A percentile compares a stretch with the other conserved stretches of the same genome.
Evolutionary conservation across 2,888 invertebrate genomes (phyloP).

Genomic region (Escarpia spicata): DNA sequence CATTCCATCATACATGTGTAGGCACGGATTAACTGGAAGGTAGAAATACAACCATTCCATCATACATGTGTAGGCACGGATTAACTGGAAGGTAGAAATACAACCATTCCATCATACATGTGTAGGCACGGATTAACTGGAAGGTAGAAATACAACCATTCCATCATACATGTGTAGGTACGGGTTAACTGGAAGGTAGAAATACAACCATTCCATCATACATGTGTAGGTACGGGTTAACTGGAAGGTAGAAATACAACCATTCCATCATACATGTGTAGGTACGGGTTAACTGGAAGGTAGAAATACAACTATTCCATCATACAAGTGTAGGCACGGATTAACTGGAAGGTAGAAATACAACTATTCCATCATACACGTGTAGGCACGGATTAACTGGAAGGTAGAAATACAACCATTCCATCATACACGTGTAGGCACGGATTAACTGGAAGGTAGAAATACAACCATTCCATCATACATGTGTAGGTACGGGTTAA

Average conservation of each 20-base stretch:
- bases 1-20: conserved; percentile 37
- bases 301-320: conserved; percentile 26
- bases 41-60: neutral
- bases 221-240: conserved; percentile 33
- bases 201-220: neutral
- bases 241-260: conserved; percentile 22
- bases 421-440: neutral
- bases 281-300: no score
- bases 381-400: conserved; percentile 36
- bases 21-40: conserved; percentile 33
- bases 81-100: conserved; percentile 26
- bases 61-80: conserved; percentile 32
- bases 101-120: neutral
- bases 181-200: conserved; percentile 30
- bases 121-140: no score
- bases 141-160: neutral
- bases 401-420: neutral
- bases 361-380: conserved; percentile 13
- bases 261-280: neutral
- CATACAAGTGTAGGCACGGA: conserved; percentile 35
- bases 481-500: conserved; percentile 33
- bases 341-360: conserved; percentile 29
- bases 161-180: conserved; percentile 37
- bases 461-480: conserved; percentile 31
- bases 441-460: no score